Base-by-base conservation (phyloP, 2,888 invertebrate species). In the Eristalis intricaria region DNA sequence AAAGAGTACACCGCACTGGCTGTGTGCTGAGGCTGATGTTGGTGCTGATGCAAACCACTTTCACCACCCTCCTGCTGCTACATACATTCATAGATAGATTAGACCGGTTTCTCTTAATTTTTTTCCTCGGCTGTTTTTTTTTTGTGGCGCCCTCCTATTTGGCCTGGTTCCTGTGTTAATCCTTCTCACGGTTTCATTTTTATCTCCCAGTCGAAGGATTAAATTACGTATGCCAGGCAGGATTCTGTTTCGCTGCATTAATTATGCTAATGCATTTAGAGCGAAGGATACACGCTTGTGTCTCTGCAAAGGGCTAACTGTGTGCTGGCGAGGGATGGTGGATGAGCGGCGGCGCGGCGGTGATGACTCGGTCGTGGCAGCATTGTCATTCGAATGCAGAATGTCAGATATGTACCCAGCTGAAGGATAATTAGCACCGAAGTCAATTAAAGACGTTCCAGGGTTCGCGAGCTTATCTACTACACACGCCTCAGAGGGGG, bases 181-280 rank as follows among this genome's bases (percentile, higher is more conserved):
- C 64, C 87, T 78, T 71, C 71, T 87, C 87, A 87, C 83, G 83
- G 87, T 84, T 80, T 84, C 79, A 80, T 84, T 87, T 80, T 84
- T 87, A 87, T 87, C 87, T 87, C 65, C 65, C 79, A 87, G 77
- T 58, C 78, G 73, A 84, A 84, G 79, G 87, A 87, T 87, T 87
- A 87, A 87, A 87, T 87, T 87, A 87, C 84, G 87, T 87, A 87
- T 87, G 87, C 87, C 84, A 79, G 75, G 76, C 87, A 87, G 87
- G 84, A 87, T 87, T 87, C 79, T 87, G 80, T 87, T 87, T 87
- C 87, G 87, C 87, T 87, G 87, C 87, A 87, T 87, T 87, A 87
- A 87, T 87, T 87, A 87, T 87, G 87, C 87, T 87, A 87, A 87
- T 87, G 87, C 87, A 87, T 87, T 84, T 84, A 80, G 78, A 73